Evolutionary conservation across 2,797 vertebrate genomes (phyloP), one percentile per base, ranked within the genome.

Genomic region (Girardinus metallicus): DNA sequence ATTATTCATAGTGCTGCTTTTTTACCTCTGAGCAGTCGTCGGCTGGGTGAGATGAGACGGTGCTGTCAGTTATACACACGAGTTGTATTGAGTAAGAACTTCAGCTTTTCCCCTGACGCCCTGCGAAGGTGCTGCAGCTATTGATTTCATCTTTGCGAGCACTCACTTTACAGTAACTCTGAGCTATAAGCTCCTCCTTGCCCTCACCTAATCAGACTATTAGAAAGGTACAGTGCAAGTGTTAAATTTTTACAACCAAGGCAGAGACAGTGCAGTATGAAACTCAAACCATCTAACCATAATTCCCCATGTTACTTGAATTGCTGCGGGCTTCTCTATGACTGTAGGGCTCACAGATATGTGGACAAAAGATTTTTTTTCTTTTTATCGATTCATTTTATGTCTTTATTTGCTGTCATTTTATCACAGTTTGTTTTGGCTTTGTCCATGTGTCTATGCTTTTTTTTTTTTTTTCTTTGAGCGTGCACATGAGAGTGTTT

Each of bases 1-100:
- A 90, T 94, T 94, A 93, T 93, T 92, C 91, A 91, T 86, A 88
- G 88, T 78, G 87, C 83, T 11, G 78, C 87, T 89, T 87, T 89
- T 62, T 87, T 89, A 88, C 88, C 90, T 92, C 85, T 88, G 85
- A 91, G 91, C 91, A 82, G 88, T 92, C 70, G 75, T 79, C 36
- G 79, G 77, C 73, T 89, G 62, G 3, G 78, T 29, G 78, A 85
- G 89, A 93, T 88, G 91, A 89, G 89, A 91, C 86, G 18, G 90
- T 90, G 91, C 87, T 88, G 86, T 90, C 90, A 87, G 84, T 92
- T 87, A 74, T 82, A 85, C 85, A 87, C 86, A 81, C 77, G 74
- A 78, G 83, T 81, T 82, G 83, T 80, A 82, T 84, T 90, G 88
- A 90, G 88, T 72, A 44, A 60, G 74, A 88, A 81, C 68, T 81